Conservation (phyloP, 2,797 vertebrate species). For the Bovichtus variegatus region DNA sequence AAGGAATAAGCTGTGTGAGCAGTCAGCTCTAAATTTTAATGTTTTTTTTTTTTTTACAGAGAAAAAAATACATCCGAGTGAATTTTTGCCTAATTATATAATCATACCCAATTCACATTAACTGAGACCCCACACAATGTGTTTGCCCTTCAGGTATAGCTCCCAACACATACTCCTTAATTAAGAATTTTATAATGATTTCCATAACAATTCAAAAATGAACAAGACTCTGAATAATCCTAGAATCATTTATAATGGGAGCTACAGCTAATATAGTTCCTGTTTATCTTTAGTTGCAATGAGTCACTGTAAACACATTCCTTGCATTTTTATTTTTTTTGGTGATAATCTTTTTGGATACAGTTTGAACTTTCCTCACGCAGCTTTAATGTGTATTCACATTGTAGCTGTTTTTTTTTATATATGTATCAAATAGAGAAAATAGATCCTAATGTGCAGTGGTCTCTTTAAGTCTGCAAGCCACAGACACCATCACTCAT, state of each 20-base stretch:
- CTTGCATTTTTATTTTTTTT: background rate
- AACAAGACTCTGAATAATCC: background rate
- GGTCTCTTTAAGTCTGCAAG: background rate
- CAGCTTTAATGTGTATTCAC: background rate
- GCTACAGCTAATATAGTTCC: background rate
- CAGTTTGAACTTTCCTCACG: background rate
- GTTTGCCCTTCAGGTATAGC: background rate
- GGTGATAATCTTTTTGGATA: background rate
- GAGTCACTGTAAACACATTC: no score
- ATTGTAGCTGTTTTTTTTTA: background rate
- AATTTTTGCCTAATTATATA: background rate
- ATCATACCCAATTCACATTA: background rate
- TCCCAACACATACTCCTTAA: background rate
- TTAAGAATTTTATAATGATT: background rate
- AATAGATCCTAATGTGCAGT: background rate
- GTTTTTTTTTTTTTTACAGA: background rate
- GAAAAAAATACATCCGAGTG: background rate
- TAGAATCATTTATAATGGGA: background rate
- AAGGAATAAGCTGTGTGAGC: conserved; percentile 33
- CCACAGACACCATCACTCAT: background rate
- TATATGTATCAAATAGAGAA: background rate
- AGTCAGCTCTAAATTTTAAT: background rate
- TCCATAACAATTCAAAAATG: background rate
- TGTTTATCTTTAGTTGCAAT: background rate
- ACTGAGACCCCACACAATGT: background rate